Conservation (phyloP, 1,140 invertebrate genomes). For the Drosophila miranda region DNA sequence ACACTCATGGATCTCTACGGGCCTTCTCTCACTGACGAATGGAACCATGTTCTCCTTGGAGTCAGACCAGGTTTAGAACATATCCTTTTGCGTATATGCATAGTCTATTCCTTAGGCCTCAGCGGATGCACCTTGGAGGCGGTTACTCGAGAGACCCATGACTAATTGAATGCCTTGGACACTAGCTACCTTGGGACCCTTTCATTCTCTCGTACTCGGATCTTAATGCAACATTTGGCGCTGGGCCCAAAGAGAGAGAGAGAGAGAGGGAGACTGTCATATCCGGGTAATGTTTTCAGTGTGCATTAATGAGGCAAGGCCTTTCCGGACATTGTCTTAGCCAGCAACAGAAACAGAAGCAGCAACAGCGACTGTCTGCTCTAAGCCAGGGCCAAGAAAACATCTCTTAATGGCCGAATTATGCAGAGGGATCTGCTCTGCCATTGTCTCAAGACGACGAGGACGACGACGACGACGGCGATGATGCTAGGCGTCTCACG, state of each 20-base stretch:
- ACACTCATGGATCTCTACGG: too few relatives aligned
- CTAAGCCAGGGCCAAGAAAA: conserved; percentile 38
- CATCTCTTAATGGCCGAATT: conserved; percentile 69
- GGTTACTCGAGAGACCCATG: neutral
- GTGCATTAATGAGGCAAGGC: conserved; percentile 66
- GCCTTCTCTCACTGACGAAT: too few relatives aligned
- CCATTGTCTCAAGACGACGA: conserved; percentile 39
- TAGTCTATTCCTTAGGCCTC: too few relatives aligned
- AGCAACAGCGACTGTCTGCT: conserved; percentile 18
- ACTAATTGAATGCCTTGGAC: conserved; percentile 19
- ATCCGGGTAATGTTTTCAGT: conserved; percentile 49
- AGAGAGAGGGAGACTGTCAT: conserved; percentile 10
- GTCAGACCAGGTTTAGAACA: too few relatives aligned
- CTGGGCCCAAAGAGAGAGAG: conserved; percentile 29
- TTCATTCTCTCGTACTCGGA: too few relatives aligned
- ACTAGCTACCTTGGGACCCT: neutral
- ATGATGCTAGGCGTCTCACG: conserved; percentile 56
- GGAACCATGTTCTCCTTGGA: too few relatives aligned
- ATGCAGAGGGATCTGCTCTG: conserved; percentile 40
- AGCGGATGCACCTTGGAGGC: too few relatives aligned
- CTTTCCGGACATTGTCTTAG: conserved; percentile 51
- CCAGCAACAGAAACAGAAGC: conserved; percentile 5
- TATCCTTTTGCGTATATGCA: too few relatives aligned
- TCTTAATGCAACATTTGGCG: conserved; percentile 70
- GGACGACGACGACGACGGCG: neutral